Base-by-base conservation (phyloP, 2,113 vertebrate species). In the Plecotus auritus region DNA sequence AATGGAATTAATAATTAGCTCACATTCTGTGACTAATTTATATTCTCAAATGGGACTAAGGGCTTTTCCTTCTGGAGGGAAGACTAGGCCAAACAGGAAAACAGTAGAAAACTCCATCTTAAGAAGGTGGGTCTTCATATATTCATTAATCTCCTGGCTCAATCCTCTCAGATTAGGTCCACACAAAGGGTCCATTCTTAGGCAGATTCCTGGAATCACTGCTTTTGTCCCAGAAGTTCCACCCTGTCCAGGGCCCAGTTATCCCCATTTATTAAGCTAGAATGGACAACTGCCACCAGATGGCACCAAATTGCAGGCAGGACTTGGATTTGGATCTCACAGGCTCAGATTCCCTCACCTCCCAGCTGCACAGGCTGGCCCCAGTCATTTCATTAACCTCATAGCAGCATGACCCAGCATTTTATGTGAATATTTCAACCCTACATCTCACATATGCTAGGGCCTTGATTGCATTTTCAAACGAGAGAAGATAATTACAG, bases 241-340 rank as follows among this genome's bases (percentile, higher is more conserved):
- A 66, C 23, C 23, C 30, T 74, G 22, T 88, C 23, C 4, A 35
- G 83, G 16, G 80, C 26, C 51, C 9, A n/a, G 14, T 35, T 14
- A 45, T 23, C 56, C n/a, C 12, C 32, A 9, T 45, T 77, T 82
- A 40, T 81, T 88, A 88, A 67, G 8, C 17, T 76, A 59, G 70
- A 64, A 30, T 56, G 16, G 76, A 51, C 28, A 90, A 9, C 73
- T 73, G 37, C 97, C 96, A 96, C 90, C 90, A 97, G 96, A 82
- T 97, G 96, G 96, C 96, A 83, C 96, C 88, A 95, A 87, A 96
- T 72, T 80, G 90, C 73, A 97, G 94, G 4, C 67, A 69, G 81
- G 92, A 20, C 14, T 90, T 67, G 81, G 51, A 73, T 72, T 28
- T 88, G 37, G 11, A 20, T 47, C 9, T 37, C 35, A 22, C 1